Base-by-base conservation (phyloP, 1,140 invertebrate species). In the Drosophila parabipectinata region DNA sequence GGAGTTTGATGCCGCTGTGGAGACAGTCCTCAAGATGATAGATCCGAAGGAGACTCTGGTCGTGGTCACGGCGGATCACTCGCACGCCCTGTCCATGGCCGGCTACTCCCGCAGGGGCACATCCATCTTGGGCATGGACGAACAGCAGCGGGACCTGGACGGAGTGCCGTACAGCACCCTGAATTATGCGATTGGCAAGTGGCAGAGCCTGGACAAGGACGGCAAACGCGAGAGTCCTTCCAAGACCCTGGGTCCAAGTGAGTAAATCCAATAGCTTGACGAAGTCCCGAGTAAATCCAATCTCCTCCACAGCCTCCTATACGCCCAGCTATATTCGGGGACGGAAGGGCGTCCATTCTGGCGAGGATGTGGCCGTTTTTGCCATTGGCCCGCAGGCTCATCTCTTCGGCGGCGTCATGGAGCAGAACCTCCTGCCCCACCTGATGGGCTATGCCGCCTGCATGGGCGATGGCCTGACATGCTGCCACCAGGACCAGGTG, bases 381-480 rank as follows among this genome's bases (percentile, higher is more conserved):
- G 94, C 95, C 0, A 91, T 75, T 15, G 92, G 92, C 0, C 96
- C 97, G 0, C 94, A 94, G 91, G 92, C 95, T 1, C 95, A 97
- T 83, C 91, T 97, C 4, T 94, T 97, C 61, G 93, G 94, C 45
- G 95, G 96, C 24, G 94, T 95, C 1, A 95, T 96, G 87, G 96
- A 97, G 71, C 96, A 97, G 89, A 95, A 94, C 84, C 94, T 96
- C 69, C 94, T 97, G 28, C 94, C 96, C 26, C 95, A 96, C 82
- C 93, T 95, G 6, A 94, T 97, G 79, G 94, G 94, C 2, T 95
- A 95, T 72, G 94, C 95, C 1, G 92, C 93, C 0, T 95, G 95
- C 53, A 79, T 94, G 12, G 94, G 93, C 4, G 32, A 76, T 6
- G 91, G 85, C 0, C 10, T 28, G 9, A 90, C 77, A 0, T 2